phyloP scores from a whole-genome alignment of 2,113 vertebrate species.

The Epinephelus fuscoguttatus region DNA sequence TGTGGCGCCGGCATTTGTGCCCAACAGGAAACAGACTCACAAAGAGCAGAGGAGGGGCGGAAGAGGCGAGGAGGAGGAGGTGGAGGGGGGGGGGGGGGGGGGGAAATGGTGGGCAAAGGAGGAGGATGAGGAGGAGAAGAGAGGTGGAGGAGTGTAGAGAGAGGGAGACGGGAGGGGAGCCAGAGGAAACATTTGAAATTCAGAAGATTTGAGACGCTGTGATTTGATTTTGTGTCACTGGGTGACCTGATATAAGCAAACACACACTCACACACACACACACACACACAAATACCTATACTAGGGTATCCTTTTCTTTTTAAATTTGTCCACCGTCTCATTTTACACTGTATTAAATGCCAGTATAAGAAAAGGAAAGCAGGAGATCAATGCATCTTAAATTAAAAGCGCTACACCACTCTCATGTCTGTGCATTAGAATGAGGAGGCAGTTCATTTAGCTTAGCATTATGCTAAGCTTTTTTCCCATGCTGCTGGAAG shows the following conservation, averaged over 20 bases:
- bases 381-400: background rate
- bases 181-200: background rate
- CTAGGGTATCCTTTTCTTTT: background rate
- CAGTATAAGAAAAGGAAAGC: background rate
- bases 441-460: background rate
- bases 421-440: background rate
- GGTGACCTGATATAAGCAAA: background rate
- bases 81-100: background rate
- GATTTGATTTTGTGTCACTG: slow-evolving; percentile 12
- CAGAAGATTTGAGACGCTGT: slow-evolving; percentile 20
- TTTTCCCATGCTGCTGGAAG: background rate
- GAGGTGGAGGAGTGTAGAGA: background rate
- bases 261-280: background rate
- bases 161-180: background rate
- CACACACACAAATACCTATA: too few species aligned
- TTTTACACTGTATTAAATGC: background rate
- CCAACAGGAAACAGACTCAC: slow-evolving; percentile 75
- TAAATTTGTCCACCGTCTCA: background rate
- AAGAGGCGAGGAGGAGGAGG: slow-evolving; percentile 29
- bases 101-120: slow-evolving; percentile 22
- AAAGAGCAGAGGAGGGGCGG: slow-evolving; percentile 69
- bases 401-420: background rate
- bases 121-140: slow-evolving; percentile 5
- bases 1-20: slow-evolving; percentile 76
- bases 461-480: background rate